Conservation (phyloP, 2,888 invertebrate species). For the Philhelius pedissequus region DNA sequence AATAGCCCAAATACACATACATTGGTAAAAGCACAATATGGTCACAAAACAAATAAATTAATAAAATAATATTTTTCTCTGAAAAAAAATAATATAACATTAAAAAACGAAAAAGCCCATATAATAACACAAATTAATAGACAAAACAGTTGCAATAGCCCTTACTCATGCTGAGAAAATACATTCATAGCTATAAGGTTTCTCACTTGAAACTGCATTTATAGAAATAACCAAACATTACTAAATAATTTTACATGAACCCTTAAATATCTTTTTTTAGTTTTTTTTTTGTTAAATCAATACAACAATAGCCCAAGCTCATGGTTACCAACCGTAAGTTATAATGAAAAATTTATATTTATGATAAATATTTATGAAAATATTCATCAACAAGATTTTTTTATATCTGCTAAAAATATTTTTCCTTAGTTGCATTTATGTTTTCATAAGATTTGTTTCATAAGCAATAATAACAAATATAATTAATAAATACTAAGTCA, state of each 20-base stretch:
- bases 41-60: constrained; percentile 42
- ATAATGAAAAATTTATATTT: background rate
- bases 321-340: constrained; percentile 6
- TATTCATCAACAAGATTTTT: constrained; percentile 33
- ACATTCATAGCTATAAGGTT: too few species aligned
- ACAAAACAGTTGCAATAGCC: constrained; percentile 66
- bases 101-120: constrained; percentile 55
- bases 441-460: background rate
- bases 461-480: constrained; percentile 23
- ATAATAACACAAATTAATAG: constrained; percentile 36
- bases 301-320: constrained; percentile 59
- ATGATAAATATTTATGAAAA: constrained; percentile 29
- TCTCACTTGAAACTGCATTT: constrained; percentile 32
- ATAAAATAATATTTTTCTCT: constrained; percentile 8
- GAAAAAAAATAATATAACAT: constrained; percentile 16
- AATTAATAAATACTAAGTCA: constrained; percentile 47
- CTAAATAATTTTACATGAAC: constrained; percentile 10
- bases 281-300: background rate
- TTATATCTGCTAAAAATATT: background rate
- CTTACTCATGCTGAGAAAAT: constrained; percentile 42
- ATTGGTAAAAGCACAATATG: constrained; percentile 24
- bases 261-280: background rate
- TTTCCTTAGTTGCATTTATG: background rate
- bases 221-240: constrained; percentile 17
- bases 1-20: constrained; percentile 62